A percentile compares a stretch with the other conserved stretches of the same genome.
These are phyloP conservation scores for Epinephelus malabaricus DNA, from an alignment of 2,797 vertebrate genomes.

Conservation along the genomic window DNA sequence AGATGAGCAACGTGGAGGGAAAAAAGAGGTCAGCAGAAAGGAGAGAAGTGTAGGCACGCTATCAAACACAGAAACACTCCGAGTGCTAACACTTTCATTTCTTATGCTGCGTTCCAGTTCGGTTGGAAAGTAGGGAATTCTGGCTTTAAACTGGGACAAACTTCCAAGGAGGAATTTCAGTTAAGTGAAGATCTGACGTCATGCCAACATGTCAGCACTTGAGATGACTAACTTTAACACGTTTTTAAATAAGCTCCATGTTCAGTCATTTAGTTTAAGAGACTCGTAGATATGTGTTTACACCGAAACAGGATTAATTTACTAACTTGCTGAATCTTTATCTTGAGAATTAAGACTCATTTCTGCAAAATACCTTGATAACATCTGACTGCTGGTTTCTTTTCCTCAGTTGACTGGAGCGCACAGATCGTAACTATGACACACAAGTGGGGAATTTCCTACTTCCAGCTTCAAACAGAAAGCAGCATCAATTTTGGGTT, in stretches of 20 bases:
- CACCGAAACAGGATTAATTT: not conserved
- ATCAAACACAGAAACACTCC: conserved; percentile 65
- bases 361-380: not conserved
- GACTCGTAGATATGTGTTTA: not conserved
- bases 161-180: conserved; percentile 15
- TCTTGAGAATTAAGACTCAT: not conserved
- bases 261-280: not conserved
- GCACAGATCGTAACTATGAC: not conserved
- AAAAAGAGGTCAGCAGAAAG: conserved; percentile 74
- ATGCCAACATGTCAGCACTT: not conserved
- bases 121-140: conserved; percentile 65
- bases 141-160: conserved; percentile 46
- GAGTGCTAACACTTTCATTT: conserved; percentile 39
- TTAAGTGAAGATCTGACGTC: conserved; percentile 17
- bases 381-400: not conserved
- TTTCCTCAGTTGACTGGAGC: not conserved
- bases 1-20: conserved; percentile 77
- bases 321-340: not conserved
- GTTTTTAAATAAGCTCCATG: not conserved
- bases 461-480: conserved; percentile 56
- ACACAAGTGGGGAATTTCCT: conserved; percentile 36
- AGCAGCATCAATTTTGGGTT: conserved; percentile 44
- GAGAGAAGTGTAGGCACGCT: conserved; percentile 65
- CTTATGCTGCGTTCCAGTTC: conserved; percentile 68
- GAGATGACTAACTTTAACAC: not conserved